These are phyloP conservation scores for Lepidonotus clava DNA, from an alignment of 2,888 invertebrate genomes.

Conservation along the genomic window DNA sequence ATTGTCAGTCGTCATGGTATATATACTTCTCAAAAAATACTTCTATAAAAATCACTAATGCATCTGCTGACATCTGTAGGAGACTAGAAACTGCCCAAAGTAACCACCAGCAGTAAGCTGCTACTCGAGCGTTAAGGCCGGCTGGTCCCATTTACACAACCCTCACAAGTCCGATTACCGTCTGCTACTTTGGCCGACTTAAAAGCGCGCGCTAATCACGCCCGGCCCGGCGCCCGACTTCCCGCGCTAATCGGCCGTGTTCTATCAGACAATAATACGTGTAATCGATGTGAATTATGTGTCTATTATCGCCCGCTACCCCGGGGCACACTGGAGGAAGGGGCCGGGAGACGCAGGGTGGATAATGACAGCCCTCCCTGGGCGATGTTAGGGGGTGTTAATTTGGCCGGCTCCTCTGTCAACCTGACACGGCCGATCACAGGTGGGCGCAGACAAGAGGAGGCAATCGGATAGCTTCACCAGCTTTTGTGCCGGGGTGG, in stretches of 20 bases:
- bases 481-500: constrained; percentile 18
- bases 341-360: constrained; percentile 7
- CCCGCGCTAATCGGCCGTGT: constrained; percentile 15
- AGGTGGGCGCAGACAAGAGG: constrained; percentile 33
- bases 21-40: too few species aligned
- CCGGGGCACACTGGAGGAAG: too few species aligned
- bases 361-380: constrained; percentile 34
- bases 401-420: constrained; percentile 7
- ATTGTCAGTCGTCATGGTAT: too few species aligned
- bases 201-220: constrained; percentile 41
- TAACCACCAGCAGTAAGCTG: too few species aligned
- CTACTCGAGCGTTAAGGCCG: too few species aligned
- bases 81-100: too few species aligned
- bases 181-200: neutral
- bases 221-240: neutral
- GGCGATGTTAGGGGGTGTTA: constrained; percentile 29
- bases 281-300: constrained; percentile 48
- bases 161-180: neutral
- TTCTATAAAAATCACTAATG: too few species aligned
- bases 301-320: constrained; percentile 14
- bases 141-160: neutral
- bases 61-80: too few species aligned
- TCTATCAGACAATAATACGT: constrained; percentile 35
- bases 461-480: constrained; percentile 8
- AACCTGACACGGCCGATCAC: constrained; percentile 36